phyloP scores from a whole-genome alignment of 1,140 invertebrate genomes.

The Cecropterus lyciades region DNA sequence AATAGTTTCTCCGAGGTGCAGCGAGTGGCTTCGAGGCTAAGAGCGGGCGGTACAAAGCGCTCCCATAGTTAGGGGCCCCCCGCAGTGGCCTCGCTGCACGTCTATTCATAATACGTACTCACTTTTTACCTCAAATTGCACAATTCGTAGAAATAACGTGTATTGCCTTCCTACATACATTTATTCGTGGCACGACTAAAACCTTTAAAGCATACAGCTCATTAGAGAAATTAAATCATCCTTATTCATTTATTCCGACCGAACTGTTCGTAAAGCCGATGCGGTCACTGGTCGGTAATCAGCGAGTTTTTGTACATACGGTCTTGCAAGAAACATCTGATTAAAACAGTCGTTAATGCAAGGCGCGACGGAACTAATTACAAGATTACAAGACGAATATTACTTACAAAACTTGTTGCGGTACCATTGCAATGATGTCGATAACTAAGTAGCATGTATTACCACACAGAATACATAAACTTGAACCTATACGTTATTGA shows the following conservation, averaged over 20 bases:
- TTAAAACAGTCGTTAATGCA: conserved; percentile 20
- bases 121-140: conserved; percentile 39
- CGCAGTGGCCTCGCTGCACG: conserved; percentile 42
- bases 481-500: not conserved
- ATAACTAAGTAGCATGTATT: conserved; percentile 6
- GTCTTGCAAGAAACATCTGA: conserved; percentile 26
- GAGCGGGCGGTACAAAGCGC: conserved; percentile 37
- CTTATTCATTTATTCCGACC: conserved; percentile 18
- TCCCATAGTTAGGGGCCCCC: conserved; percentile 52
- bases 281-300: conserved; percentile 22
- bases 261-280: conserved; percentile 7
- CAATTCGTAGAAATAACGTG: conserved; percentile 2
- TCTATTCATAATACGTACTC: conserved; percentile 43
- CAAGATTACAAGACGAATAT: conserved; percentile 5
- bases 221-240: conserved; percentile 13
- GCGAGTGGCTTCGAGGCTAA: conserved; percentile 30
- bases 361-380: conserved; percentile 33
- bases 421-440: conserved; percentile 2
- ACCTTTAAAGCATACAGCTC: conserved; percentile 1
- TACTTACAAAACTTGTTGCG: conserved; percentile 26
- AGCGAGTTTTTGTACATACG: conserved; percentile 13
- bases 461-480: not conserved
- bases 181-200: not conserved
- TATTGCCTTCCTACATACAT: conserved; percentile 2
- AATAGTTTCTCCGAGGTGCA: conserved; percentile 40